Conservation (phyloP, 2,888 invertebrate genomes). For the Drosophila birchii region DNA sequence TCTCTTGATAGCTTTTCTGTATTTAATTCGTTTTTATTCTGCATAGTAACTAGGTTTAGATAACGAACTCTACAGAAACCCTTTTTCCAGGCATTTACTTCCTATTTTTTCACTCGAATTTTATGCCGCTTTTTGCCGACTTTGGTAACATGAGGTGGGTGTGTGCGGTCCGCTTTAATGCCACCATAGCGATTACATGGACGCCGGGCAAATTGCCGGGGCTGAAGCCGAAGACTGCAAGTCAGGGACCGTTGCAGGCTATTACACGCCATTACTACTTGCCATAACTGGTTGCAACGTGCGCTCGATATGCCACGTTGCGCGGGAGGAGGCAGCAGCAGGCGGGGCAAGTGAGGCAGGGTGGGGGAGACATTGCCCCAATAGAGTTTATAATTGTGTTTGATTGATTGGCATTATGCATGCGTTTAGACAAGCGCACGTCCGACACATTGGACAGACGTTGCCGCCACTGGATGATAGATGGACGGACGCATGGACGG, state of each 20-base stretch:
- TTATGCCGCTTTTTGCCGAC: not conserved
- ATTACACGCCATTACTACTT: constrained; percentile 45
- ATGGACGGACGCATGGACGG: constrained; percentile 12
- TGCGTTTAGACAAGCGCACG: constrained; percentile 47
- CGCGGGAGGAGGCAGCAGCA: constrained; percentile 3
- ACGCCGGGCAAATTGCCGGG: constrained; percentile 23
- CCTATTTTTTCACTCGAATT: not conserved
- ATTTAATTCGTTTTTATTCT: not conserved
- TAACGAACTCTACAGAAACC: not conserved
- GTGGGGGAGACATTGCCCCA: constrained; percentile 33
- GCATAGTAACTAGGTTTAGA: constrained; percentile 3
- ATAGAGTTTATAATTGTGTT: constrained; percentile 72
- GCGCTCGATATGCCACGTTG: constrained; percentile 20
- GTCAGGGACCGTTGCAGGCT: constrained; percentile 27
- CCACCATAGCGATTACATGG: constrained; percentile 26
- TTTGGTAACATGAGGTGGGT: not conserved
- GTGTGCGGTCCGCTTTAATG: not conserved
- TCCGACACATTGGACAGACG: constrained; percentile 24
- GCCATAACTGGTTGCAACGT: constrained; percentile 16
- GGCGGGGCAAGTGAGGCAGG: not conserved
- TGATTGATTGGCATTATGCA: constrained; percentile 75
- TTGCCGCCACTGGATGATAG: constrained; percentile 27
- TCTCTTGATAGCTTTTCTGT: not conserved
- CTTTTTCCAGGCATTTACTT: not conserved
- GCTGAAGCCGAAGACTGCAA: constrained; percentile 23